phyloP scores from a whole-genome alignment of 2,888 invertebrate species.

The Melanostoma mellinum region DNA sequence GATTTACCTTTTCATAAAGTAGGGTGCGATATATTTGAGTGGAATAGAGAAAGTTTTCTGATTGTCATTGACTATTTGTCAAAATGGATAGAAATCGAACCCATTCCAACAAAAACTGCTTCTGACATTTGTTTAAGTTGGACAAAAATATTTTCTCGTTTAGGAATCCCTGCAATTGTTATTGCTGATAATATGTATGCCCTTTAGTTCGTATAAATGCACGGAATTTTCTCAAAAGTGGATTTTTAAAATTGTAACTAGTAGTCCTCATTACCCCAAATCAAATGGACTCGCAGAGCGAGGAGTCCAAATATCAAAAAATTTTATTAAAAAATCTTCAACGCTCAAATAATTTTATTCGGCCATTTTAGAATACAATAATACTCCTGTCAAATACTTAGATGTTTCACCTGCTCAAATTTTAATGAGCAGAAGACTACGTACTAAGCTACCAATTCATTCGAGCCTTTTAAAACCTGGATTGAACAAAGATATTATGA shows the following conservation, averaged over 20 bases:
- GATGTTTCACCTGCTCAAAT: slow-evolving; percentile 17
- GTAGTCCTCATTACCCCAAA: slow-evolving; percentile 27
- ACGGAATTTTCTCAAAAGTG: slow-evolving; percentile 17
- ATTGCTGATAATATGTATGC: slow-evolving; percentile 35
- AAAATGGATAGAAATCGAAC: slow-evolving; percentile 13
- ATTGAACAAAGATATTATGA: slow-evolving; percentile 1
- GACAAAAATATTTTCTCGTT: slow-evolving; percentile 6
- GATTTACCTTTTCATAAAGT: slow-evolving; percentile 36
- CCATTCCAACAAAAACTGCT: slow-evolving; percentile 11
- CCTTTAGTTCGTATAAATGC: slow-evolving; percentile 12
- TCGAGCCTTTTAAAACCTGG: slow-evolving; percentile 10
- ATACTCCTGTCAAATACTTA: slow-evolving; percentile 20
- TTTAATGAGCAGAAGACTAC: slow-evolving; percentile 24
- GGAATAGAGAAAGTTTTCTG: slow-evolving; percentile 11
- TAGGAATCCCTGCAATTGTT: slow-evolving; percentile 28
- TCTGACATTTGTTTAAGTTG: slow-evolving; percentile 16
- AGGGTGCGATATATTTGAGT: slow-evolving; percentile 26
- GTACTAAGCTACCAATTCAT: slow-evolving; percentile 19
- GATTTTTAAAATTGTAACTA: slow-evolving; percentile 22
- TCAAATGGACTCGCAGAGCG: slow-evolving; percentile 31
- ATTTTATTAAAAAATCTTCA: slow-evolving; percentile 14
- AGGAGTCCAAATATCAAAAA: slow-evolving; percentile 23
- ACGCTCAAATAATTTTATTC: slow-evolving; percentile 9
- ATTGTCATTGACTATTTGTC: slow-evolving; percentile 19
- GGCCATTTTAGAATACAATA: slow-evolving; percentile 21